Evolutionary conservation across 2,888 invertebrate genomes (phyloP), one percentile per base, ranked within the genome.

Genomic region (Periphyllus acericola): DNA sequence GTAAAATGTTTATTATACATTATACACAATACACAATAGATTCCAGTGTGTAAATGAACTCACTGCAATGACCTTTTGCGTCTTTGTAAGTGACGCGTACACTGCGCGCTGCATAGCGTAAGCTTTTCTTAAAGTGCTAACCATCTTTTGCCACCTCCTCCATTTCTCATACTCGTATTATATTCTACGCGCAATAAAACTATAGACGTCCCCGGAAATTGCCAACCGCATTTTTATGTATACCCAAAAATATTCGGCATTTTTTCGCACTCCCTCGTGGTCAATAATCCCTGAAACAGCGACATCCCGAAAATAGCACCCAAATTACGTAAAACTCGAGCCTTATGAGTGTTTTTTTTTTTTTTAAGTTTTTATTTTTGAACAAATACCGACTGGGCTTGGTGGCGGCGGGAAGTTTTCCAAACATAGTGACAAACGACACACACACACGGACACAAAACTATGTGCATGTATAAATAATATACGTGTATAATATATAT

Each of bases 401-500:
- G 11, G 60, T 17, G n/a, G 21, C 34, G 46, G 25, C 32, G 46
- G 72, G 46, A 52, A 52, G 71, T 46, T 34, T 52, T 82, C 52
- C 8, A 52, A 82, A 82, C 52, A 34, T 34, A 72, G 52, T 72
- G 82, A 82, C 52, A 72, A 72, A 72, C 32, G 32, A 82, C 72
- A 82, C 5, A 82, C 72, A 82, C 5, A 82, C 34, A 82, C 34
- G 52, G 17, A 82, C 34, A 72, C 40, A 81, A 68, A 81, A 81
- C 29, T 81, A 52, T 46, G 32, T 25, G 40, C 29, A 46, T 81
- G 68, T 32, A 21, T 14, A 60, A 11, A n/a, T n/a, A 11, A n/a
- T n/a, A 29, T 36, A 25, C 29, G 29, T 52, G 34, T 34, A 14
- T 81, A 32, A 19, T 25, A 32, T 46, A 4, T 40, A 14, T 80